These are phyloP conservation scores for Drosophila nigromelanica DNA, from an alignment of 1,140 invertebrate genomes.

Conservation along the genomic window DNA sequence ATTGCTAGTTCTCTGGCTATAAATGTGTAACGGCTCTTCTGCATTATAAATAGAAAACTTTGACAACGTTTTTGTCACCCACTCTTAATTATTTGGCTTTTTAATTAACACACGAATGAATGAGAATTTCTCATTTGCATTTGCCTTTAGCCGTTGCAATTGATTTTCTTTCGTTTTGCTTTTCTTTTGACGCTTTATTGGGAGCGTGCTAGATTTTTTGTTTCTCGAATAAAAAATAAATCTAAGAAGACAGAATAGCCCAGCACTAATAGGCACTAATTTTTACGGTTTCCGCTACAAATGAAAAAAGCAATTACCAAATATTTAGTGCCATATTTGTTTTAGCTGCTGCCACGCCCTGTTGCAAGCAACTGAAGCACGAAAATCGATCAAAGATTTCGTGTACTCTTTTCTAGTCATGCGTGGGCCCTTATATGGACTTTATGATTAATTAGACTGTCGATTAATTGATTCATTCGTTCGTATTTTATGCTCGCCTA, in stretches of 20 bases:
- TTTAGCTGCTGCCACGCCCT: slow-evolving; percentile 45
- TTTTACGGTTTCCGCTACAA: slow-evolving; percentile 67
- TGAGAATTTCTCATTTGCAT: slow-evolving; percentile 57
- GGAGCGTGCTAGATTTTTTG: slow-evolving; percentile 52
- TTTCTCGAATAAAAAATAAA: slow-evolving; percentile 26
- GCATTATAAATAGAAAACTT: slow-evolving; percentile 64
- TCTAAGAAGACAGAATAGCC: neutral
- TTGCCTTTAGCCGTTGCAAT: slow-evolving; percentile 20
- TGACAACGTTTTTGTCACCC: slow-evolving; percentile 61
- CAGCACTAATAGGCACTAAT: slow-evolving; percentile 46
- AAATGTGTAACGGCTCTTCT: slow-evolving; percentile 7
- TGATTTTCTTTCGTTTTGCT: slow-evolving; percentile 19
- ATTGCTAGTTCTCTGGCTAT: slow-evolving; percentile 3
- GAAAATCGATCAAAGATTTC: slow-evolving; percentile 39
- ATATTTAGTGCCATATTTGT: slow-evolving; percentile 67
- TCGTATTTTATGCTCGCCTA: neutral
- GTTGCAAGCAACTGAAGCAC: slow-evolving; percentile 56
- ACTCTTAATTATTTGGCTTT: slow-evolving; percentile 42
- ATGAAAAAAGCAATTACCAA: slow-evolving; percentile 64
- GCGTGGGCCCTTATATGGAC: slow-evolving; percentile 55
- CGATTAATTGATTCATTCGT: slow-evolving; percentile 30
- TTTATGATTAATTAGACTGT: slow-evolving; percentile 51
- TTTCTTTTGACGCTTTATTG: slow-evolving; percentile 38
- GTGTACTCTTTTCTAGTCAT: slow-evolving; percentile 43
- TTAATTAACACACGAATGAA: slow-evolving; percentile 63